Percentiles rank a stretch among this genome's conserved stretches.
phyloP scores from a whole-genome alignment of 1,140 invertebrate species.

The Thaumatotibia leucotreta region DNA sequence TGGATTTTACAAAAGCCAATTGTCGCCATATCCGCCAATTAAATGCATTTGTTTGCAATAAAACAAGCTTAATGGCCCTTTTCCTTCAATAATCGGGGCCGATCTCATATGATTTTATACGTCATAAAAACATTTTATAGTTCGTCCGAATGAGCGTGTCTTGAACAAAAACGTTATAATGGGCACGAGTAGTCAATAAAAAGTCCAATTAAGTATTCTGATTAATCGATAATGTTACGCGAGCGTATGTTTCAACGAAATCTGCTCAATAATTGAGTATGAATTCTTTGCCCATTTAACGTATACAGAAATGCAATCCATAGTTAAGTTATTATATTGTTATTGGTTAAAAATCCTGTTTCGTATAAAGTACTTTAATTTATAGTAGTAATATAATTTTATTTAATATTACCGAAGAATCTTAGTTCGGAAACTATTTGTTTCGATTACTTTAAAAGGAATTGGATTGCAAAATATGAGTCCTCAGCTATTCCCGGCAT shows the following conservation, averaged over 20 bases:
- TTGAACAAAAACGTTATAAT: background rate
- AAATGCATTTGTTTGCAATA: background rate
- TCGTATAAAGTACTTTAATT: background rate
- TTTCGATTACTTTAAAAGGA: background rate
- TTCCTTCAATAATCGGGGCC: background rate
- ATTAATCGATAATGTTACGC: background rate
- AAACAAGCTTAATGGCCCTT: background rate
- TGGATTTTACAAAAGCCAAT: conserved; percentile 7
- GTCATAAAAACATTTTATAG: conserved; percentile 2
- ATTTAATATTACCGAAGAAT: conserved; percentile 31
- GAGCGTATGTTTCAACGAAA: background rate
- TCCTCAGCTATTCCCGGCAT: background rate
- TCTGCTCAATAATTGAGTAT: conserved; percentile 28
- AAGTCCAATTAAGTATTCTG: conserved; percentile 10
- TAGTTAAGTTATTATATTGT: conserved; percentile 49
- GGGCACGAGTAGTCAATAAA: background rate
- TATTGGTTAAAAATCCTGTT: conserved; percentile 28
- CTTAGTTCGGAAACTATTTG: conserved; percentile 3
- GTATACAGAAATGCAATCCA: conserved; percentile 23
- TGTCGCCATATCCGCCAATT: conserved; percentile 13
- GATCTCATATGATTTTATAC: background rate
- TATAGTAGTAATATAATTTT: conserved; percentile 23
- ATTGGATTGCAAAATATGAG: conserved; percentile 8
- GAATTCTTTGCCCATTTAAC: conserved; percentile 33
- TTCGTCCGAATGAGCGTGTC: background rate